phyloP scores from a whole-genome alignment of 53 echinoderm and acorn worm species.

The Holothuria leucospilota region DNA sequence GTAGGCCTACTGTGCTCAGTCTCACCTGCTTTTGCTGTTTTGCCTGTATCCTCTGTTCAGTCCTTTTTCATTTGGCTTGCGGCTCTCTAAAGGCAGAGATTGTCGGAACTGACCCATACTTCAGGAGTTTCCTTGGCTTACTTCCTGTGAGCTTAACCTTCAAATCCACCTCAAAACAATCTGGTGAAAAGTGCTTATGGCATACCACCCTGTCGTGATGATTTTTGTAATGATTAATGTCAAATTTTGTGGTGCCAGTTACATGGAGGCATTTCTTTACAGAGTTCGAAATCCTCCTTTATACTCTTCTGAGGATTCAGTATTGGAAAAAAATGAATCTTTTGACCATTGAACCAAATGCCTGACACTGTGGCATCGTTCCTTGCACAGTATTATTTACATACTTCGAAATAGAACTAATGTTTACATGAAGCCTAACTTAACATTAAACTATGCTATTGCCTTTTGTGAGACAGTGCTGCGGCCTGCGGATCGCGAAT shows the following conservation, averaged over 20 bases:
- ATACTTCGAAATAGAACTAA: too few species aligned
- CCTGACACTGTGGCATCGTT: slow-evolving; percentile 20
- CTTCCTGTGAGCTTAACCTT: neutral
- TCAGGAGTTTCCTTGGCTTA: neutral
- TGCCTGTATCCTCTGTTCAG: too few species aligned
- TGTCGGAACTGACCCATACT: slow-evolving; percentile 4
- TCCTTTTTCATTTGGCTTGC: too few species aligned
- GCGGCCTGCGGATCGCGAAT: too few species aligned
- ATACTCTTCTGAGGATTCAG: neutral
- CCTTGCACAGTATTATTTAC: too few species aligned
- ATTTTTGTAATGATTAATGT: neutral
- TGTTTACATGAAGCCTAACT: too few species aligned
- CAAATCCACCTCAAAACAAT: neutral
- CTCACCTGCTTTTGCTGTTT: too few species aligned
- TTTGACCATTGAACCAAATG: slow-evolving; percentile 7
- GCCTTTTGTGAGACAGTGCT: too few species aligned
- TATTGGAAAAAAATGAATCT: neutral
- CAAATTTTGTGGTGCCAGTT: neutral
- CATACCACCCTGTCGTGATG: neutral
- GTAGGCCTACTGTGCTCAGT: too few species aligned
- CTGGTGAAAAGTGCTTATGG: neutral
- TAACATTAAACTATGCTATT: too few species aligned
- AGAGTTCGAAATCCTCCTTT: slow-evolving; percentile 12
- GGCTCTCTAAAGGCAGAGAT: neutral
- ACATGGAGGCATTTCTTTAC: slow-evolving; percentile 8